Evolutionary conservation across 2,113 vertebrate genomes (phyloP).

Genomic region (Loxodonta africana): DNA sequence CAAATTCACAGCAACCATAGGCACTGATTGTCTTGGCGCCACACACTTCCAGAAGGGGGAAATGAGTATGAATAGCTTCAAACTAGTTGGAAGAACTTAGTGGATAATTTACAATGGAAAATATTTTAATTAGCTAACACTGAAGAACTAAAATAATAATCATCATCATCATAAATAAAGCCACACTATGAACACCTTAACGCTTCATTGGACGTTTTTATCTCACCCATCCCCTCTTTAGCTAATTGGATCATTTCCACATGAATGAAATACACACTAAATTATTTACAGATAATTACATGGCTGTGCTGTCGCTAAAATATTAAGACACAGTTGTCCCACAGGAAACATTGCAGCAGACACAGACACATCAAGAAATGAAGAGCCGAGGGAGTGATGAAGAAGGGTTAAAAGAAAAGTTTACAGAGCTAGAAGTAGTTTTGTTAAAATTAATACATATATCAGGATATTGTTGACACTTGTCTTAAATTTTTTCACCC

Average conservation of each 20-base stretch:
- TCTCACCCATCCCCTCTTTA: slow-evolving; percentile 78
- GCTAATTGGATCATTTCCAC: slow-evolving; percentile 88
- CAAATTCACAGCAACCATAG: background rate
- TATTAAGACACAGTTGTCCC: slow-evolving; percentile 88
- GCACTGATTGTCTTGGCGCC: slow-evolving; percentile 1
- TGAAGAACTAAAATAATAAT: slow-evolving; percentile 75
- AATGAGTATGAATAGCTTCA: slow-evolving; percentile 53
- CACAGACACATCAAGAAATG: slow-evolving; percentile 84
- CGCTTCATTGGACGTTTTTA: slow-evolving; percentile 78
- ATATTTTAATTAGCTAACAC: slow-evolving; percentile 79
- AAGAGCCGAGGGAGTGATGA: slow-evolving; percentile 82
- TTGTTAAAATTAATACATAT: slow-evolving; percentile 78
- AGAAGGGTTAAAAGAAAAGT: slow-evolving; percentile 73
- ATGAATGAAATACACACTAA: slow-evolving; percentile 87
- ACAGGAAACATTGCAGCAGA: slow-evolving; percentile 86
- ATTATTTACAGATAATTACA: slow-evolving; percentile 92
- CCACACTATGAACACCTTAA: slow-evolving; percentile 74
- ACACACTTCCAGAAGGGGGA: slow-evolving; percentile 19
- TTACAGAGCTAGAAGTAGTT: slow-evolving; percentile 64
- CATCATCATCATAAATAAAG: slow-evolving; percentile 71
- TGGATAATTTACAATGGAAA: slow-evolving; percentile 77
- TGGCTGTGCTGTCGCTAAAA: slow-evolving; percentile 88
- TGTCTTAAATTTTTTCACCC: background rate
- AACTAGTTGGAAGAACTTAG: slow-evolving; percentile 40
- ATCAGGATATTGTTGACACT: slow-evolving; percentile 24